A percentile compares a stretch with the other conserved stretches of the same genome.
Conservation (phyloP, 2,888 invertebrate species). For the Drosophila nr. perissopoda region DNA sequence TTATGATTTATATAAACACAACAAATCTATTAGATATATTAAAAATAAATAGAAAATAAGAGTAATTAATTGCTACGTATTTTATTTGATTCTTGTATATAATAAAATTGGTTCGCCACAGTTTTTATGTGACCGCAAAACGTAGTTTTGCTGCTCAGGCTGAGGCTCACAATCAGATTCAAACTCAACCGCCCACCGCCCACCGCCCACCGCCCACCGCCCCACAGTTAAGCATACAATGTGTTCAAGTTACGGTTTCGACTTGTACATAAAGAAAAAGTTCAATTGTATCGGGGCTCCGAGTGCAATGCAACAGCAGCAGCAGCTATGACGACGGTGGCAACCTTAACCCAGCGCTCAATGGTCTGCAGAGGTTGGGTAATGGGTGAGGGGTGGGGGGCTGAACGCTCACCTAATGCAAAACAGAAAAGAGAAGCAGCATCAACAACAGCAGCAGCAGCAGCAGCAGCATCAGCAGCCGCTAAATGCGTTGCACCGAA, state of each 20-base stretch:
- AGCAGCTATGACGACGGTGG: constrained; percentile 35
- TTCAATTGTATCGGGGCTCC: constrained; percentile 74
- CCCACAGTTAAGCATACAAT: background rate
- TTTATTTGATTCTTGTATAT: background rate
- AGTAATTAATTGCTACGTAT: background rate
- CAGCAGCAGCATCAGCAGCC: constrained; percentile 23
- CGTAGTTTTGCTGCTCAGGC: background rate
- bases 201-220: constrained; percentile 14
- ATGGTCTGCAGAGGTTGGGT: constrained; percentile 19
- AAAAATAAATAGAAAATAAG: background rate
- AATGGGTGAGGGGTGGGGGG: background rate
- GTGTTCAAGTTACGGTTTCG: constrained; percentile 34
- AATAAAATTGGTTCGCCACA: background rate
- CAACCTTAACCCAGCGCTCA: constrained; percentile 63
- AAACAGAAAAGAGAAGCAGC: constrained; percentile 49
- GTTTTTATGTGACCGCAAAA: background rate
- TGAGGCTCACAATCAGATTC: background rate
- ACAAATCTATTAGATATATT: too few species aligned
- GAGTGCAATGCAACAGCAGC: constrained; percentile 55
- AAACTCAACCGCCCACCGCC: background rate
- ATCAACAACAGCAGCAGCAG: constrained; percentile 20
- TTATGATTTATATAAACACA: too few species aligned
- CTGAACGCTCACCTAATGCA: constrained; percentile 55
- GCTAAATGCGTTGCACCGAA: constrained; percentile 51
- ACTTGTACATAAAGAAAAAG: constrained; percentile 72